phyloP scores from a whole-genome alignment of 2,888 invertebrate species.

The Yponomeuta plumbellus region DNA sequence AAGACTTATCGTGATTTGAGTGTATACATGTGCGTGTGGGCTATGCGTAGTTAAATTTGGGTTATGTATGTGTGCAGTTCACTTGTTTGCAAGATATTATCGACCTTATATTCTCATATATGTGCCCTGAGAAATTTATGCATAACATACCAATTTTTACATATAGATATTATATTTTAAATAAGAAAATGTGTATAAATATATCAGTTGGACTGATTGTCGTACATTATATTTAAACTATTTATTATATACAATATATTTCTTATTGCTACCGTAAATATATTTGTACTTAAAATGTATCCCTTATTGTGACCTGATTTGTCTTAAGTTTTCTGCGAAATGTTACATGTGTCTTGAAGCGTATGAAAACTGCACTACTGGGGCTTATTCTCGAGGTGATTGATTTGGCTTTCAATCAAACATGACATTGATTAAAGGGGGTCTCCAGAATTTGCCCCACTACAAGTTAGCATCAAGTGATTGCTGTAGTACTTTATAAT shows the following conservation, averaged over 20 bases:
- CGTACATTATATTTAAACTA: constrained; percentile 37
- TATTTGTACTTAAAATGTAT: constrained; percentile 40
- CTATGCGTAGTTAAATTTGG: constrained; percentile 27
- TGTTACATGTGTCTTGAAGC: constrained; percentile 29
- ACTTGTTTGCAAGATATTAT: constrained; percentile 39
- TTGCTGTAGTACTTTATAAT: constrained; percentile 20
- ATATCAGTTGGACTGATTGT: constrained; percentile 41
- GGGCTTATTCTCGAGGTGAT: neutral
- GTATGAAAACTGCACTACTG: constrained; percentile 12
- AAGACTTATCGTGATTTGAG: constrained; percentile 17
- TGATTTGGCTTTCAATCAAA: neutral
- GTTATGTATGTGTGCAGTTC: constrained; percentile 28
- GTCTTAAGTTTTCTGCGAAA: constrained; percentile 65
- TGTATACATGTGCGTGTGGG: constrained; percentile 24
- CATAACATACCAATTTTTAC: constrained; percentile 29
- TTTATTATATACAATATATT: constrained; percentile 29
- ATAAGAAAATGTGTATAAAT: constrained; percentile 26
- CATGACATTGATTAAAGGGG: neutral
- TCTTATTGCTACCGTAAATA: constrained; percentile 18
- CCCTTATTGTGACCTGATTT: constrained; percentile 75
- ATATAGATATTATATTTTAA: constrained; percentile 27
- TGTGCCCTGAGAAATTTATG: constrained; percentile 41
- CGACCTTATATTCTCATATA: constrained; percentile 34
- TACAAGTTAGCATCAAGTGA: constrained; percentile 6
- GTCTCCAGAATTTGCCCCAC: neutral